These are phyloP conservation scores for Cariama cristata DNA, from an alignment of 2,113 vertebrate genomes.

Conservation along the genomic window DNA sequence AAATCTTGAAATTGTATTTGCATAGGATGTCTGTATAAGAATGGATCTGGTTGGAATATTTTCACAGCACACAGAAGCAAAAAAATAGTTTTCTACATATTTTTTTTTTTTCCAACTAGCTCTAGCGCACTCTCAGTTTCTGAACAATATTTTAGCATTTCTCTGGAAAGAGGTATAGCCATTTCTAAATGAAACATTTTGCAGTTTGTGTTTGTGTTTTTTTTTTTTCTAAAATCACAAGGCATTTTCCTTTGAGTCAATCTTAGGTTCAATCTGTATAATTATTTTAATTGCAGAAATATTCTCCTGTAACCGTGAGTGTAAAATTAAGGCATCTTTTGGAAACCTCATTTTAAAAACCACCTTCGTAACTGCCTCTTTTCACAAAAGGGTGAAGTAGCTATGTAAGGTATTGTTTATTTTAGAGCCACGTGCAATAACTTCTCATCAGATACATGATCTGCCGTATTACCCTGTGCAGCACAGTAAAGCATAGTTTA, in stretches of 20 bases:
- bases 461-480: background rate
- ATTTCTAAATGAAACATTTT: background rate
- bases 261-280: background rate
- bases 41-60: background rate
- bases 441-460: background rate
- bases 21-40: background rate
- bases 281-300: constrained; percentile 29
- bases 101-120: background rate
- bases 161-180: background rate
- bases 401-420: constrained; percentile 2
- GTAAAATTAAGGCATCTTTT: background rate
- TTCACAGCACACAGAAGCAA: background rate
- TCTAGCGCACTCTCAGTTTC: background rate
- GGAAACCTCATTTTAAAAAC: background rate
- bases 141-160: background rate
- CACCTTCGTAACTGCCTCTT: background rate
- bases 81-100: background rate
- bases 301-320: background rate
- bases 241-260: background rate
- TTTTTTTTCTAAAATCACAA: background rate
- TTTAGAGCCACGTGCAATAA: background rate
- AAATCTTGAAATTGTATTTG: background rate
- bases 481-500: constrained; percentile 5
- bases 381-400: background rate
- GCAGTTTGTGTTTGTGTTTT: background rate